These are phyloP conservation scores for Chironomus riparius DNA, from an alignment of 2,888 invertebrate species.

Conservation along the genomic window DNA sequence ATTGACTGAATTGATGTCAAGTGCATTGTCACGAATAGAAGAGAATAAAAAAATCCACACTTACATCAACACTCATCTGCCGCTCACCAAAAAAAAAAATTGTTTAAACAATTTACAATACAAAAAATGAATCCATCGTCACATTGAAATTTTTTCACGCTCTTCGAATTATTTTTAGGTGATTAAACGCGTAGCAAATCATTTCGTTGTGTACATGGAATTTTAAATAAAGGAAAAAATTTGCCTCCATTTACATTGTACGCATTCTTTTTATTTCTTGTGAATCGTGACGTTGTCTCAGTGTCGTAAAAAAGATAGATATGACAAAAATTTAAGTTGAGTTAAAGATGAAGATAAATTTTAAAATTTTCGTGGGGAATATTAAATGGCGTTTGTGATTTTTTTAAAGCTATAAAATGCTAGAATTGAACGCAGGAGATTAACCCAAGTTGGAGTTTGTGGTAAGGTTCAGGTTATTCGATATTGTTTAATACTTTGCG, in stretches of 20 bases:
- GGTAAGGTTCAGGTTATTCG: too few species aligned
- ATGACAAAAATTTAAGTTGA: too few species aligned
- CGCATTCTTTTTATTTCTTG: background rate
- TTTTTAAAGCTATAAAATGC: too few species aligned
- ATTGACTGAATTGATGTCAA: background rate
- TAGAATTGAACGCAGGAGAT: too few species aligned
- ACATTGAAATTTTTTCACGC: background rate
- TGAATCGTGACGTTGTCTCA: background rate
- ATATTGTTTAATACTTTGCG: too few species aligned
- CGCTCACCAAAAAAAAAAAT: background rate
- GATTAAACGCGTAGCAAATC: slow-evolving; percentile 18
- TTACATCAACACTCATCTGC: too few species aligned
- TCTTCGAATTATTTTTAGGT: slow-evolving; percentile 3
- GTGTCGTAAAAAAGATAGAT: background rate
- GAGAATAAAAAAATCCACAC: too few species aligned
- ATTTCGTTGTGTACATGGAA: background rate
- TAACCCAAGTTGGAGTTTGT: too few species aligned
- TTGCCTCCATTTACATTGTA: slow-evolving; percentile 1
- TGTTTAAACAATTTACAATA: background rate
- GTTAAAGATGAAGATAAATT: too few species aligned
- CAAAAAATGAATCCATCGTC: background rate
- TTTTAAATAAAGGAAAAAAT: slow-evolving; percentile 8
- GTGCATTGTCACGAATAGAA: background rate
- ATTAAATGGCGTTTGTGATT: too few species aligned
- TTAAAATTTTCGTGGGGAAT: too few species aligned